These are phyloP conservation scores for Antitype chi DNA, from an alignment of 2,888 invertebrate genomes.

Conservation along the genomic window DNA sequence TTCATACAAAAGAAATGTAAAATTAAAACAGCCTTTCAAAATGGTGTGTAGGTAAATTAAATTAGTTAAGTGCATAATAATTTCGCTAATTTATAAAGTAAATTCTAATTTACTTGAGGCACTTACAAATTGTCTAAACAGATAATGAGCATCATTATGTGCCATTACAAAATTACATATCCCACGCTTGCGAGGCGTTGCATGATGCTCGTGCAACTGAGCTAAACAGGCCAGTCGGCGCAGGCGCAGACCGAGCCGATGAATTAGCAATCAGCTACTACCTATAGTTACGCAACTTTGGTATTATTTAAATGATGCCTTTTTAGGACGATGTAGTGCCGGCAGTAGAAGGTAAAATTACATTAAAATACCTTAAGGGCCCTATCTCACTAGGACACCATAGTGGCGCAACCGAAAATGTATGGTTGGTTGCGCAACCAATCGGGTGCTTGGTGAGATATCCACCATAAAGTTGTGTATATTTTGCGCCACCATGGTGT, in stretches of 20 bases:
- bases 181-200: constrained; percentile 43
- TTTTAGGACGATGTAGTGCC: constrained; percentile 5
- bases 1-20: constrained; percentile 12
- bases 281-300: constrained; percentile 23
- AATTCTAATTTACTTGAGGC: constrained; percentile 27
- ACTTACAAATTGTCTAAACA: constrained; percentile 34
- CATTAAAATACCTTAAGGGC: background rate
- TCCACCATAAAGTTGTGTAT: no score
- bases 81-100: constrained; percentile 33
- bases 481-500: no score
- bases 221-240: constrained; percentile 10
- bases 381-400: no score
- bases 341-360: no score
- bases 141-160: constrained; percentile 49
- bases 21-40: background rate
- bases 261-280: constrained; percentile 39
- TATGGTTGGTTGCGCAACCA: no score
- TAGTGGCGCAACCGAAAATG: no score
- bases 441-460: no score
- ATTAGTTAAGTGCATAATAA: constrained; percentile 17
- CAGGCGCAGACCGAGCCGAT: constrained; percentile 6
- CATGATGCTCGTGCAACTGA: constrained; percentile 21
- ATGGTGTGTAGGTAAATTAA: constrained; percentile 14
- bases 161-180: constrained; percentile 52
- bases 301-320: constrained; percentile 2